Percentiles rank a stretch among this genome's conserved stretches.
These are phyloP conservation scores for Antheraea pernyi DNA, from an alignment of 1,140 invertebrate species.

Conservation along the genomic window DNA sequence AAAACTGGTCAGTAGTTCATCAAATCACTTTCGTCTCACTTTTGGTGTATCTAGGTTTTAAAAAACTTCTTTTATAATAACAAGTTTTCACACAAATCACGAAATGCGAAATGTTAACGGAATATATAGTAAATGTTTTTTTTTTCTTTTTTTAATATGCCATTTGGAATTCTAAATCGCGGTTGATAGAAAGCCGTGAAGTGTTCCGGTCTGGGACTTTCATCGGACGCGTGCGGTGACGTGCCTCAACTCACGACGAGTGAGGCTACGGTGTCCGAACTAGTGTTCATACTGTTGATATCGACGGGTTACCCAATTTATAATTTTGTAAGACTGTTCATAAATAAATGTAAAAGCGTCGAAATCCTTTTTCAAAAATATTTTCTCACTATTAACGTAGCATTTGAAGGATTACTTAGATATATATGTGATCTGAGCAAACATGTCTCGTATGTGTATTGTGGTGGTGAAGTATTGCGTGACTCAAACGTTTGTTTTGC, in stretches of 20 bases:
- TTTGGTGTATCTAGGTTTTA: not conserved
- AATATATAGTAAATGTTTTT: not conserved
- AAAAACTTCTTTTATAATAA: not conserved
- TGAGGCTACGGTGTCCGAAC: conserved; percentile 34
- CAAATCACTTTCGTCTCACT: conserved; percentile 13
- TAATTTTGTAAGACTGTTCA: conserved; percentile 1
- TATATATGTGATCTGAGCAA: too few species aligned
- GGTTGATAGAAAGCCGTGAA: conserved; percentile 55
- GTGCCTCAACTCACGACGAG: conserved; percentile 43
- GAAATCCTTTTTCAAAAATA: too few species aligned
- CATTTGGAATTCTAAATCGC: conserved; percentile 24
- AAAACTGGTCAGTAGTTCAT: conserved; percentile 2
- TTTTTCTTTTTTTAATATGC: conserved; percentile 16
- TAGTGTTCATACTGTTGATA: conserved; percentile 25
- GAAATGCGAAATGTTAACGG: not conserved
- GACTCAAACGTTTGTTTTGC: too few species aligned
- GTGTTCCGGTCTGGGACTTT: conserved; percentile 52
- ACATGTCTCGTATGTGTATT: too few species aligned
- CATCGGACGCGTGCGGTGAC: conserved; percentile 55
- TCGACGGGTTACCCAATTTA: conserved; percentile 24
- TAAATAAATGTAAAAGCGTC: too few species aligned
- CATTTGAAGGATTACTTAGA: too few species aligned
- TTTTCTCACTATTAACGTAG: too few species aligned
- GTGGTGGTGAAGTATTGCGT: too few species aligned
- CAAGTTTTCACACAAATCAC: not conserved